A percentile compares a stretch with the other conserved stretches of the same genome.
phyloP scores from a whole-genome alignment of 30 jellyfish, hydroid and myxozoan species.

The Chironex yamaguchii region DNA sequence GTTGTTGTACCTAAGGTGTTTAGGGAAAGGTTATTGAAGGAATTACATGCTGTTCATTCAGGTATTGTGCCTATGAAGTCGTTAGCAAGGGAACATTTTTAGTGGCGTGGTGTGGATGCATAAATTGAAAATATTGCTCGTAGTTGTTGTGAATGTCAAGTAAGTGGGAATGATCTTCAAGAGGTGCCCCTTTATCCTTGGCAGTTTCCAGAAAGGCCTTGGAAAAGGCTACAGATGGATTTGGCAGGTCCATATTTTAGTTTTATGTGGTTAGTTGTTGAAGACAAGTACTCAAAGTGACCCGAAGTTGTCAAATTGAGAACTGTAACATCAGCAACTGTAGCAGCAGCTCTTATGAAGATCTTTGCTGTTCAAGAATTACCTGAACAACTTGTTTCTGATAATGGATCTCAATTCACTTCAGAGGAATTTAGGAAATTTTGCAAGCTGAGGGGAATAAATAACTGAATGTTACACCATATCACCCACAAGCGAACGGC shows the following conservation, averaged over 20 bases:
- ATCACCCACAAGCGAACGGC: slow-evolving; percentile 63
- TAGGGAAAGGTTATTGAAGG: slow-evolving; percentile 62
- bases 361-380: slow-evolving; percentile 67
- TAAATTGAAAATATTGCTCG: slow-evolving; percentile 68
- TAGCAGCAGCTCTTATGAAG: slow-evolving; percentile 61
- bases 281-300: slow-evolving; percentile 62
- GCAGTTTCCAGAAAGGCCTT: slow-evolving; percentile 68
- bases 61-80: slow-evolving; percentile 70
- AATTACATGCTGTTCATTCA: slow-evolving; percentile 76
- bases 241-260: slow-evolving; percentile 71
- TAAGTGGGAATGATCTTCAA: slow-evolving; percentile 66
- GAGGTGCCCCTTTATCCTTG: slow-evolving; percentile 67
- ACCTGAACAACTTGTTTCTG: slow-evolving; percentile 70
- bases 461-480: slow-evolving; percentile 67
- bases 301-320: slow-evolving; percentile 30
- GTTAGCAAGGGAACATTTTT: slow-evolving; percentile 75
- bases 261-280: slow-evolving; percentile 74
- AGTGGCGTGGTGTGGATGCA: slow-evolving; percentile 71
- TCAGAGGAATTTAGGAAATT: slow-evolving; percentile 65
- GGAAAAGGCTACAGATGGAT: slow-evolving; percentile 66
- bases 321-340: slow-evolving; percentile 24
- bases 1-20: slow-evolving; percentile 69
- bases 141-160: slow-evolving; percentile 69
- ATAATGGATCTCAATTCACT: slow-evolving; percentile 71
- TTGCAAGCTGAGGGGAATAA: slow-evolving; percentile 71